Percentiles rank a stretch among this genome's conserved stretches.
phyloP scores from a whole-genome alignment of 2,888 invertebrate genomes.

The Caenorhabditis plicata region DNA sequence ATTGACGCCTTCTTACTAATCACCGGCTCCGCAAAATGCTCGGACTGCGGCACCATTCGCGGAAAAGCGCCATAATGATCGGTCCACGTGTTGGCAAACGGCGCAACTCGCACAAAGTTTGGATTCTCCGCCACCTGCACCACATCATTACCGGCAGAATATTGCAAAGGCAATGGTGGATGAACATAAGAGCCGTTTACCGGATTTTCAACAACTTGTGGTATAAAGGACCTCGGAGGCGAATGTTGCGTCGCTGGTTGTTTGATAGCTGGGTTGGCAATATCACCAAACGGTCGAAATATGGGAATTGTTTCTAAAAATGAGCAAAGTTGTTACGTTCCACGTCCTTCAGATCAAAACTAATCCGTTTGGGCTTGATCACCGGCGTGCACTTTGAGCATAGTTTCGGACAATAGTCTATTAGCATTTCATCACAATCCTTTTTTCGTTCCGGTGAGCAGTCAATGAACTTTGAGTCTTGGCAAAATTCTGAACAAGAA shows the following conservation, averaged over 20 bases:
- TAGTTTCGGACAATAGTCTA: constrained; percentile 40
- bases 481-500: constrained; percentile 29
- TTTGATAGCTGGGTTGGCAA: constrained; percentile 1
- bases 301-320: constrained; percentile 21
- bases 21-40: no score
- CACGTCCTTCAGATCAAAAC: constrained; percentile 1
- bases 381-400: constrained; percentile 34
- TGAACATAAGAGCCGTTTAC: constrained; percentile 26
- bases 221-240: neutral
- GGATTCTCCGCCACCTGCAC: constrained; percentile 15
- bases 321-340: neutral
- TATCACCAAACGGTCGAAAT: constrained; percentile 8
- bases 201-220: constrained; percentile 3
- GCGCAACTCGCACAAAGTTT: constrained; percentile 3
- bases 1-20: no score
- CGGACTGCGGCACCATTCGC: no score
- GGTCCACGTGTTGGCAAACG: no score
- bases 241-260: neutral
- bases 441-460: constrained; percentile 36
- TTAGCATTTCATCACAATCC: constrained; percentile 48
- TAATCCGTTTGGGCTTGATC: constrained; percentile 13
- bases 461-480: constrained; percentile 38
- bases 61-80: no score
- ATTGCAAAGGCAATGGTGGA: constrained; percentile 28
- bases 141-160: no score